These are phyloP conservation scores for Pardosa pseudoannulata DNA, from an alignment of 2,888 invertebrate species.

Conservation along the genomic window DNA sequence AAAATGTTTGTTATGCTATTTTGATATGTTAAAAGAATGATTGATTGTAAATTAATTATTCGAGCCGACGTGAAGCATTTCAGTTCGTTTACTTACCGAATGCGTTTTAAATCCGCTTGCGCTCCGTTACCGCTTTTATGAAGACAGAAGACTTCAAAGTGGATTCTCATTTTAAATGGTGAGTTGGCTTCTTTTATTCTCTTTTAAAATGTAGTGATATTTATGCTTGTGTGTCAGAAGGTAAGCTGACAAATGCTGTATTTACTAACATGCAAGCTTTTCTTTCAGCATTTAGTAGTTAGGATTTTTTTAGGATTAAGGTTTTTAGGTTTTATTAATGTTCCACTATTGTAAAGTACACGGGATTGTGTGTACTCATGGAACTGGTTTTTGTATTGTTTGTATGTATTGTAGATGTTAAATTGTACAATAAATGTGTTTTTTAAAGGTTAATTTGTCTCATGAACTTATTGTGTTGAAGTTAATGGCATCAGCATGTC, in stretches of 20 bases:
- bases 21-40: background rate
- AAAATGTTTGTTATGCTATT: background rate
- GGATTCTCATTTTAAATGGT: slow-evolving; percentile 40
- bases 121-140: background rate
- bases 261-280: background rate
- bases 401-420: background rate
- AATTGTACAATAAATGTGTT: slow-evolving; percentile 5
- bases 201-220: background rate
- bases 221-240: slow-evolving; percentile 10
- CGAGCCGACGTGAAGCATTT: background rate
- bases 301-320: too few relatives aligned
- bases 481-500: too few relatives aligned
- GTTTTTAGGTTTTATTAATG: too few relatives aligned
- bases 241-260: slow-evolving; percentile 55
- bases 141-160: background rate
- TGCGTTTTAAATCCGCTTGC: background rate
- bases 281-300: slow-evolving; percentile 3
- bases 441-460: too few relatives aligned
- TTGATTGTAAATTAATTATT: background rate
- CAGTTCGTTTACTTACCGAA: background rate
- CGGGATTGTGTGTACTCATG: background rate
- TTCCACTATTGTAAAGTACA: background rate
- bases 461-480: too few relatives aligned
- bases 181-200: slow-evolving; percentile 45
- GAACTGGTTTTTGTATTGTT: background rate